Evolutionary conservation across 2,797 vertebrate genomes (phyloP).

Genomic region (Sebastes hopkinsi): DNA sequence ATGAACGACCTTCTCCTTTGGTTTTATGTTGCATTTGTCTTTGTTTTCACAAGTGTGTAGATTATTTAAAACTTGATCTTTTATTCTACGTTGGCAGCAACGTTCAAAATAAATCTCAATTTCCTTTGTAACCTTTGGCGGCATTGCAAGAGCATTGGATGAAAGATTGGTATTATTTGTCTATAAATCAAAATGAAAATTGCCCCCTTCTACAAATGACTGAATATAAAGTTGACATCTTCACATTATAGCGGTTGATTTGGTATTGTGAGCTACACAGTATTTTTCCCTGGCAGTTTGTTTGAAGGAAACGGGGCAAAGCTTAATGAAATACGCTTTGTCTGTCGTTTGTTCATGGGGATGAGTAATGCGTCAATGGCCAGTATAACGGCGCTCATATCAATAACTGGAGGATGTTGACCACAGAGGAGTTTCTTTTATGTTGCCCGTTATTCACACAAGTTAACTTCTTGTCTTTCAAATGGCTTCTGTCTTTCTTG

Average conservation of each 20-base stretch:
- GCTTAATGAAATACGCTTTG: constrained; percentile 73
- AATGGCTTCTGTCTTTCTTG: constrained; percentile 26
- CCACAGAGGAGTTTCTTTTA: constrained; percentile 19
- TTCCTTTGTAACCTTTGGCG: constrained; percentile 85
- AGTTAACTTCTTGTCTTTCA: constrained; percentile 35
- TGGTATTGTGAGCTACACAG: constrained; percentile 77
- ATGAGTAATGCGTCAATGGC: constrained; percentile 53
- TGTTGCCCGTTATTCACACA: constrained; percentile 21
- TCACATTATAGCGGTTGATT: constrained; percentile 82
- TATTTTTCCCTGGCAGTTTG: constrained; percentile 71
- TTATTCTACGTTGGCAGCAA: constrained; percentile 73
- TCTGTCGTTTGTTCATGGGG: constrained; percentile 59
- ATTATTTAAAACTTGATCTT: constrained; percentile 75
- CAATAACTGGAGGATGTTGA: constrained; percentile 49
- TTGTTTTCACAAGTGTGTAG: constrained; percentile 69
- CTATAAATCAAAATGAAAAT: constrained; percentile 87
- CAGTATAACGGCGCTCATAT: constrained; percentile 40
- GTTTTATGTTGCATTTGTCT: constrained; percentile 69
- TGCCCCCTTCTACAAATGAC: constrained; percentile 80
- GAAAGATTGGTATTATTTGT: constrained; percentile 83
- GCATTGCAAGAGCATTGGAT: constrained; percentile 78
- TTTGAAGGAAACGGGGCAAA: constrained; percentile 72
- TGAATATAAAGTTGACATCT: constrained; percentile 83
- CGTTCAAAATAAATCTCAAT: constrained; percentile 77
- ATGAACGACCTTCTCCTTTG: constrained; percentile 61